Percentiles rank a stretch among this genome's conserved stretches.
phyloP scores from a whole-genome alignment of 2,888 invertebrate genomes.

The Timandra comae region DNA sequence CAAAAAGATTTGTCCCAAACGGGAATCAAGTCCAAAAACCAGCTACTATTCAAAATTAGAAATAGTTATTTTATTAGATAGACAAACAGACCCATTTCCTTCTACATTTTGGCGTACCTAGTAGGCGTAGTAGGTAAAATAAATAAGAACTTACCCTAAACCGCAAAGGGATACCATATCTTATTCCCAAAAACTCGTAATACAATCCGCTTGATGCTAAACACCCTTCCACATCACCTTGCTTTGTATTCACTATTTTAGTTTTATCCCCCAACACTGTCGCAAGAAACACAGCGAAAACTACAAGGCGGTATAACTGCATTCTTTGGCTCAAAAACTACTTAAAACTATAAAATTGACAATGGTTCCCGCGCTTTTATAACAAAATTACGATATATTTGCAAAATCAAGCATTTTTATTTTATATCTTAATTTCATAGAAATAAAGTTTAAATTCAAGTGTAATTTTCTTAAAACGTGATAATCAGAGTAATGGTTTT shows the following conservation, averaged over 20 bases:
- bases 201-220: slow-evolving; percentile 45
- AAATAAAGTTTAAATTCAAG: slow-evolving; percentile 3
- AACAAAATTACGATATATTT: slow-evolving; percentile 6
- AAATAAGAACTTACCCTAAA: slow-evolving; percentile 46
- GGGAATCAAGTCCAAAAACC: neutral
- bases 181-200: slow-evolving; percentile 58
- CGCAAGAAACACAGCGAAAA: slow-evolving; percentile 30
- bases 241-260: slow-evolving; percentile 46
- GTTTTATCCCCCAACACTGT: slow-evolving; percentile 31
- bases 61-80: neutral
- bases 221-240: slow-evolving; percentile 56
- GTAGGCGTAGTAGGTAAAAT: neutral
- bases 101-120: neutral
- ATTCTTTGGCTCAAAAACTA: slow-evolving; percentile 23
- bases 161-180: slow-evolving; percentile 51
- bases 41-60: neutral
- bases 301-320: slow-evolving; percentile 28
- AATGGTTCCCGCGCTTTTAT: slow-evolving; percentile 25
- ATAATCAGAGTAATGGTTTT: no score
- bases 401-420: neutral
- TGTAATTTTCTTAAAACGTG: neutral
- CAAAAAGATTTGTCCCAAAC: no score
- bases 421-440: slow-evolving; percentile 4
- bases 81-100: no score
- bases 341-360: slow-evolving; percentile 18